Evolutionary conservation across 2,888 invertebrate species (phyloP).

Genomic region (Platerodrilus igneus): DNA sequence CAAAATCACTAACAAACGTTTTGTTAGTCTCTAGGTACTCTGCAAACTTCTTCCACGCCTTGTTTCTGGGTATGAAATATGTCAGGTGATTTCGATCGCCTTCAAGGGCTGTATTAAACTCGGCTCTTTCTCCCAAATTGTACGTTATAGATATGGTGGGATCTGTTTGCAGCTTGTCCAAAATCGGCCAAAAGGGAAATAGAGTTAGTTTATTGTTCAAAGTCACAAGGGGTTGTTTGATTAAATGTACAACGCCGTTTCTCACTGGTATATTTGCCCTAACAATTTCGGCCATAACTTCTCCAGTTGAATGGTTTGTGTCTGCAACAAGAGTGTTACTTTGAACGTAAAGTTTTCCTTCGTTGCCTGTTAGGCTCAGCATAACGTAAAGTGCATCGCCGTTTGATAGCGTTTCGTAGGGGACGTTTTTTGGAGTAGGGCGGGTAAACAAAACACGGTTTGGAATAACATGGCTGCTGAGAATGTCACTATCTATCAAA

Average conservation of each 20-base stretch:
- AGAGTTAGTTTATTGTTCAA: conserved; percentile 77
- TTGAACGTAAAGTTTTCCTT: conserved; percentile 67
- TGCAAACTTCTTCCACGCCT: conserved; percentile 68
- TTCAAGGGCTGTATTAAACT: conserved; percentile 69
- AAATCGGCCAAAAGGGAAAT: conserved; percentile 79
- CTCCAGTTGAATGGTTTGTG: conserved; percentile 68
- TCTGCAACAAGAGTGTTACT: conserved; percentile 76
- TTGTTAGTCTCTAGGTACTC: conserved; percentile 53
- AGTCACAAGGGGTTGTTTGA: conserved; percentile 81
- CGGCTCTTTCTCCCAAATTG: conserved; percentile 64
- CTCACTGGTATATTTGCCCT: conserved; percentile 83
- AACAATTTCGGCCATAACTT: conserved; percentile 78
- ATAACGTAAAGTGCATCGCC: conserved; percentile 77
- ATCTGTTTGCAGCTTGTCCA: conserved; percentile 75
- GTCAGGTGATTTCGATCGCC: conserved; percentile 73
- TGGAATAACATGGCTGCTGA: conserved; percentile 83
- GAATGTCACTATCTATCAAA: conserved; percentile 71
- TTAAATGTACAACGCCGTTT: conserved; percentile 89
- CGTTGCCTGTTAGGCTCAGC: conserved; percentile 65
- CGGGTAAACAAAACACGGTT: conserved; percentile 80
- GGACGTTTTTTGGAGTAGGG: conserved; percentile 65
- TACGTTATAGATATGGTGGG: conserved; percentile 78
- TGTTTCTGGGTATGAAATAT: conserved; percentile 83
- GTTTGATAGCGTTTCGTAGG: conserved; percentile 73
- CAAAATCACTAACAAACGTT: conserved; percentile 68